A percentile compares a stretch with the other conserved stretches of the same genome.
phyloP scores from a whole-genome alignment of 2,113 vertebrate species.

The Alosa alosa region DNA sequence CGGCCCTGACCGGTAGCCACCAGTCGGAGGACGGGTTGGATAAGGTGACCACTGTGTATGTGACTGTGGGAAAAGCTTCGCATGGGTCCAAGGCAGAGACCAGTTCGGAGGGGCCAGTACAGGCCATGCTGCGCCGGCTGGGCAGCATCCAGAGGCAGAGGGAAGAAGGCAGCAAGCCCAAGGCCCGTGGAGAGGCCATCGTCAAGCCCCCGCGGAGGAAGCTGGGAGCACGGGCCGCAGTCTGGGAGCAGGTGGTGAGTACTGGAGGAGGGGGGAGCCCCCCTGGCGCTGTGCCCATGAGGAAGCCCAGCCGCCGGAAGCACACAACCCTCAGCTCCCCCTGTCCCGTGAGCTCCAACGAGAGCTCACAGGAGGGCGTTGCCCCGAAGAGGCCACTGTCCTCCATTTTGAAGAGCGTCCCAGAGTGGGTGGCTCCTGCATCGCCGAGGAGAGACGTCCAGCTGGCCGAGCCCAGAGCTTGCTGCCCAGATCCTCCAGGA shows the following conservation, averaged over 20 bases:
- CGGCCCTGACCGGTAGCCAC: constrained; percentile 61
- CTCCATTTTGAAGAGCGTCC: constrained; percentile 64
- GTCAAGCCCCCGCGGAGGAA: constrained; percentile 80
- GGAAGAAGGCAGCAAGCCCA: constrained; percentile 56
- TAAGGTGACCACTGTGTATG: constrained; percentile 82
- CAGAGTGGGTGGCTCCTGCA: constrained; percentile 48
- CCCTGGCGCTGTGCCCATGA: constrained; percentile 46
- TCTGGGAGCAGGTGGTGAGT: constrained; percentile 63
- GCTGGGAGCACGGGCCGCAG: constrained; percentile 65
- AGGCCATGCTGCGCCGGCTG: constrained; percentile 79
- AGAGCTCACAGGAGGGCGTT: constrained; percentile 49
- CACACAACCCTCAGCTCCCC: constrained; percentile 41
- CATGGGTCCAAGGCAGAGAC: constrained; percentile 55
- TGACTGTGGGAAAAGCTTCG: constrained; percentile 77
- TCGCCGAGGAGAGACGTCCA: constrained; percentile 17
- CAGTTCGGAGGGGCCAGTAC: constrained; percentile 72
- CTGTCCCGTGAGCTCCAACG: constrained; percentile 31
- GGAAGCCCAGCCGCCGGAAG: constrained; percentile 64
- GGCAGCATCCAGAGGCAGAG: constrained; percentile 83
- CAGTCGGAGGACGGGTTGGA: constrained; percentile 44
- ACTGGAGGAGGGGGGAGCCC: constrained; percentile 55
- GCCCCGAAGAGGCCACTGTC: constrained; percentile 62
- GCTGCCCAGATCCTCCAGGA: constrained; percentile 11
- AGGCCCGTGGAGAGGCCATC: constrained; percentile 64
- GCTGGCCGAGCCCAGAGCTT: neutral